These are phyloP conservation scores for Drosophila anomalata DNA, from an alignment of 2,888 invertebrate genomes.

Conservation along the genomic window DNA sequence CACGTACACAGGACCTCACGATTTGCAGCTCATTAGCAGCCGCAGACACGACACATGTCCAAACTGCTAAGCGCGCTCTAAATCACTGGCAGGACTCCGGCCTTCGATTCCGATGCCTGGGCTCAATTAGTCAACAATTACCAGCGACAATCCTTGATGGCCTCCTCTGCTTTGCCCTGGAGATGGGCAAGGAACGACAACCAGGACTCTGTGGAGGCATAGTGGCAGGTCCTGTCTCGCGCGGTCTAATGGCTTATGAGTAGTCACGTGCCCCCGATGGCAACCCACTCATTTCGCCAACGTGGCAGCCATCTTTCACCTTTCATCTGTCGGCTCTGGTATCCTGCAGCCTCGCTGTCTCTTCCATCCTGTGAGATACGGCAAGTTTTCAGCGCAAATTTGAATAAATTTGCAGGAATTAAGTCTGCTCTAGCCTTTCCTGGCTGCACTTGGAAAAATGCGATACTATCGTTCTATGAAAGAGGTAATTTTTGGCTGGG, in stretches of 20 bases:
- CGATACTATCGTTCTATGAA: not conserved
- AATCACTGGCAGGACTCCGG: constrained; percentile 69
- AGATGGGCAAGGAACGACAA: constrained; percentile 40
- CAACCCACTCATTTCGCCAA: constrained; percentile 37
- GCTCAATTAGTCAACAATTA: constrained; percentile 76
- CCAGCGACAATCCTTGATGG: constrained; percentile 62
- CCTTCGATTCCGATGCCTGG: constrained; percentile 46
- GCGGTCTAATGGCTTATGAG: constrained; percentile 75
- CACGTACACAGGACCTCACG: constrained; percentile 70
- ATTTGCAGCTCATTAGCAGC: constrained; percentile 77
- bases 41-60: constrained; percentile 71
- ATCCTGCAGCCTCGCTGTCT: constrained; percentile 19
- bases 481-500: not conserved
- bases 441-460: constrained; percentile 32
- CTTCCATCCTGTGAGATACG: constrained; percentile 45
- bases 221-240: constrained; percentile 15
- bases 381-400: constrained; percentile 59
- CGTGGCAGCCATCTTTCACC: constrained; percentile 4
- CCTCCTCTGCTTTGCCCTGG: constrained; percentile 32
- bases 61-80: constrained; percentile 74
- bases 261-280: constrained; percentile 69
- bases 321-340: not conserved
- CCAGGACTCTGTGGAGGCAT: constrained; percentile 46
- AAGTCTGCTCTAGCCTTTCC: constrained; percentile 38
- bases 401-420: constrained; percentile 70